Evolutionary conservation across 2,888 invertebrate genomes (phyloP), one percentile per base, ranked within the genome.

Genomic region (Machimus atricapillus): DNA sequence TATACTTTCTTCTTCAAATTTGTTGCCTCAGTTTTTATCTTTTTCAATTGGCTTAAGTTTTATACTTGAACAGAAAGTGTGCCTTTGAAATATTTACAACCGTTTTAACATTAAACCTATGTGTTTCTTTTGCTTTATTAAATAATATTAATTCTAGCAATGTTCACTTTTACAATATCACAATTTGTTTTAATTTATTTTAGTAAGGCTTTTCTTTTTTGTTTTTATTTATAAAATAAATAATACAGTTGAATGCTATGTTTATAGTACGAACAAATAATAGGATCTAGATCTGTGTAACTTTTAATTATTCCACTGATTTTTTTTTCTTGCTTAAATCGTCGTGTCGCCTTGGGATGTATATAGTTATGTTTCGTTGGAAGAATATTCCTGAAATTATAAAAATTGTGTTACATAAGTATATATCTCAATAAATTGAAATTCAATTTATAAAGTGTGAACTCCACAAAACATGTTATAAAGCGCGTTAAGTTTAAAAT

Each of bases 101-200:
- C 77, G 31, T 76, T 66, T 66, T 46, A 46, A 77, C 56, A 85
- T 76, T 76, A 86, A 40, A 58, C 27, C 73, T 81, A 73, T 78
- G 37, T 37, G 77, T 12, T 79, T 66, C 31, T 74, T 56, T 87
- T 46, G 19, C 52, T 83, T 31, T 58, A 56, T 87, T 56, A 66
- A 46, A 77, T 76, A 85, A 74, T 66, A 19, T 78, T 83, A 66
- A 76, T 19, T 34, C 23, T 87, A 56, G 74, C 58, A 76, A 40
- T 43, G 76, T 83, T 87, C 83, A 77, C 46, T 85, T 87, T 87
- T 87, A 74, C 73, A 85, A 85, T 58, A 78, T 87, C 56, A 85
- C 58, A 56, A 87, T 66, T 83, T 83, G 40, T 31, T 87, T 40
- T 56, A 76, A 19, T 85, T 12, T 83, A 2, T 56, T 66, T 66